phyloP scores from a whole-genome alignment of 2,888 invertebrate species.

The Dynastes grantii region DNA sequence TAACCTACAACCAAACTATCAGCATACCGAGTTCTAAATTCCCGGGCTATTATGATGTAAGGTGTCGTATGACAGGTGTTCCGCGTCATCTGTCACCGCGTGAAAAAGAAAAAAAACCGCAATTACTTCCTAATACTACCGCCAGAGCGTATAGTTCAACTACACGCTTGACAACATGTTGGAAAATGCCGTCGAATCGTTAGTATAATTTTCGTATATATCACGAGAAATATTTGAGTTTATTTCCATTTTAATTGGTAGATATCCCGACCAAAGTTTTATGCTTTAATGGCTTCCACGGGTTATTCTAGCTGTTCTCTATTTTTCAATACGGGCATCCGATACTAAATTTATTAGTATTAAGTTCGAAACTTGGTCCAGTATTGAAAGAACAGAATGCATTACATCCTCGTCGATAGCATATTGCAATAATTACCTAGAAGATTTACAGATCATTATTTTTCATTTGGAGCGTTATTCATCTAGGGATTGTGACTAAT shows the following conservation, averaged over 20 bases:
- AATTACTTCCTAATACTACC: slow-evolving; percentile 5
- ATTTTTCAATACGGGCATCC: slow-evolving; percentile 23
- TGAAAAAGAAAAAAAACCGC: slow-evolving; percentile 14
- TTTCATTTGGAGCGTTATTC: background rate
- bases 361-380: slow-evolving; percentile 3
- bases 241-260: slow-evolving; percentile 46
- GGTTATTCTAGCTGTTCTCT: slow-evolving; percentile 14
- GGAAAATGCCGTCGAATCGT: background rate
- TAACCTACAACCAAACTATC: slow-evolving; percentile 1
- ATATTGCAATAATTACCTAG: slow-evolving; percentile 27
- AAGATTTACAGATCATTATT: slow-evolving; percentile 10
- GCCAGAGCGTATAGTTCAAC: background rate
- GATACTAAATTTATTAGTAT: slow-evolving; percentile 32
- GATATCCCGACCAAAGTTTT: slow-evolving; percentile 26
- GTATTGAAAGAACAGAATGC: background rate
- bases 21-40: slow-evolving; percentile 5
- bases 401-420: background rate
- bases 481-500: too few species aligned
- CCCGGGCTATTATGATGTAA: background rate
- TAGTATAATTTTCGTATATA: slow-evolving; percentile 39
- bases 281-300: slow-evolving; percentile 15
- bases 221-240: slow-evolving; percentile 32
- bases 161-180: background rate
- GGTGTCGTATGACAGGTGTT: slow-evolving; percentile 2
- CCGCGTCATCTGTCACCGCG: slow-evolving; percentile 10